Conservation (phyloP, 2,113 vertebrate genomes). For the Acanthisitta chloris region DNA sequence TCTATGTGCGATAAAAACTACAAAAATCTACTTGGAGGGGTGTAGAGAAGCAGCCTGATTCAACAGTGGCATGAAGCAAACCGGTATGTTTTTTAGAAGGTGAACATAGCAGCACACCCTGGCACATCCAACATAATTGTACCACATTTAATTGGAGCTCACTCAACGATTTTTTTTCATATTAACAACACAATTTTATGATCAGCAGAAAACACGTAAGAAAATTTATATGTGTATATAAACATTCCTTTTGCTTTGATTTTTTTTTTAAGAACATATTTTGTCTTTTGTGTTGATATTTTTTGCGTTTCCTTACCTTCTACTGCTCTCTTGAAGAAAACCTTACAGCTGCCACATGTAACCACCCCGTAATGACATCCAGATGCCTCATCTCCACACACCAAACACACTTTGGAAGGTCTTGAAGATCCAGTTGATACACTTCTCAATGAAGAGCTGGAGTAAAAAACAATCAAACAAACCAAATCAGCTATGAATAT, state of each 20-base stretch:
- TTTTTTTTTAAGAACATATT: accelerated
- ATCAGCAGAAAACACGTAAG: not conserved
- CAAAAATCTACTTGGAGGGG: not conserved
- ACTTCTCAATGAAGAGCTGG: slow-evolving; percentile 91
- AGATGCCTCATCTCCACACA: slow-evolving; percentile 96
- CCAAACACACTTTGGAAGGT: slow-evolving; percentile 96
- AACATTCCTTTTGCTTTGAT: too few species aligned
- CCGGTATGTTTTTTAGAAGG: not conserved
- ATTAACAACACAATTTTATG: not conserved
- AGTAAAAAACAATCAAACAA: slow-evolving; percentile 1
- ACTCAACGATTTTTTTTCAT: not conserved
- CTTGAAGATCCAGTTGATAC: slow-evolving; percentile 87
- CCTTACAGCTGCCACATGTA: slow-evolving; percentile 98
- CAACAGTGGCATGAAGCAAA: not conserved
- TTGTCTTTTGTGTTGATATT: not conserved
- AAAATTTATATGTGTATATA: accelerated
- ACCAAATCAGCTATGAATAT: not conserved
- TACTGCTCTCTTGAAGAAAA: slow-evolving; percentile 99
- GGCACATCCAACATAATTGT: not conserved
- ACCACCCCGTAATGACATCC: slow-evolving; percentile 98
- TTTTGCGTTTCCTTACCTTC: slow-evolving; percentile 84
- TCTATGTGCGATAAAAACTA: not conserved
- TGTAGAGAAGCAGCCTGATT: not conserved
- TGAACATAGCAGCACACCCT: not conserved
- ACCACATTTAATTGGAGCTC: not conserved